These are phyloP conservation scores for Clarias macrocephalus DNA, from an alignment of 2,113 vertebrate genomes.

Conservation along the genomic window DNA sequence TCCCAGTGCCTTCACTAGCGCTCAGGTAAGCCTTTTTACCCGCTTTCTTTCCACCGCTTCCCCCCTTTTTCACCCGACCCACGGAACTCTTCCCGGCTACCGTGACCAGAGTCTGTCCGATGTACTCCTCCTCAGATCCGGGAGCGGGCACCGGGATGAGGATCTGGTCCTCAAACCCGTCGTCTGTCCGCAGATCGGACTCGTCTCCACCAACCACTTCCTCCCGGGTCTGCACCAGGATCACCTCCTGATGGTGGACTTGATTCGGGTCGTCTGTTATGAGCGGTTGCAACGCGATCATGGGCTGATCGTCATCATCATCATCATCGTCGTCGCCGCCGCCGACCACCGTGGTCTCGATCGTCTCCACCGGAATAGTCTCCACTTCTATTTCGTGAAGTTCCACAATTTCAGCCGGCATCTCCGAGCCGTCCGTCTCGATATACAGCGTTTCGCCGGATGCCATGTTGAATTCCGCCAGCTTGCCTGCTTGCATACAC, in stretches of 20 bases:
- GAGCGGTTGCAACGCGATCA: conserved; percentile 96
- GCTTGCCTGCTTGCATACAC: conserved; percentile 62
- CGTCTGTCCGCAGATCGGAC: conserved; percentile 87
- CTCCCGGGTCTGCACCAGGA: conserved; percentile 95
- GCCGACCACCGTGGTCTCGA: conserved; percentile 94
- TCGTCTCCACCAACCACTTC: conserved; percentile 97
- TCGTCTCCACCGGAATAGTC: conserved; percentile 95
- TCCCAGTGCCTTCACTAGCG: conserved; percentile 80
- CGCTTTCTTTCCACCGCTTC: conserved; percentile 86
- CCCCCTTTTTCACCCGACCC: conserved; percentile 84
- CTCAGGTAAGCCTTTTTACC: conserved; percentile 93
- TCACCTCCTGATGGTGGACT: conserved; percentile 92
- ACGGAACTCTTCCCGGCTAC: conserved; percentile 88
- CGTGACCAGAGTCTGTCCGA: conserved; percentile 93
- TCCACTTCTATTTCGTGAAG: conserved; percentile 98
- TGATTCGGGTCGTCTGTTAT: conserved; percentile 86
- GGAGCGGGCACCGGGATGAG: conserved; percentile 93
- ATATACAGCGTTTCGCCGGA: conserved; percentile 97
- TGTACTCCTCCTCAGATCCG: conserved; percentile 92
- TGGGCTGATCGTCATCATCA: conserved; percentile 87
- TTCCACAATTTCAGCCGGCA: conserved; percentile 97
- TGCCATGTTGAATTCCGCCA: conserved; percentile 87
- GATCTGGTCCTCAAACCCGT: conserved; percentile 94
- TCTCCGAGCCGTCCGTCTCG: conserved; percentile 94
- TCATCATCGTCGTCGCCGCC: conserved; percentile 86